phyloP scores from a whole-genome alignment of 1,140 invertebrate species.

The Anastrepha obliqua region DNA sequence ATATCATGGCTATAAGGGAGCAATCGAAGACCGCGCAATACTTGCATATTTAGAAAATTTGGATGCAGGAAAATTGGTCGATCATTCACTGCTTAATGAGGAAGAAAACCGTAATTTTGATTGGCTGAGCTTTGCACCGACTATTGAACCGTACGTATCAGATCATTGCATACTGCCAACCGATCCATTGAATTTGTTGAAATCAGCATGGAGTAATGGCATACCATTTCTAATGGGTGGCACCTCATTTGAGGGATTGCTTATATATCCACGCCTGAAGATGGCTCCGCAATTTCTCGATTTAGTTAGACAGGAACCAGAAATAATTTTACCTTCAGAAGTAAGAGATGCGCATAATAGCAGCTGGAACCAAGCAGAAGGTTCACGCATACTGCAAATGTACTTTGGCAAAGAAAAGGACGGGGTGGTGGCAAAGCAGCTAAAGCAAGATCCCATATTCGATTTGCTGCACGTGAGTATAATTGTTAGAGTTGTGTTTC shows the following conservation, averaged over 20 bases:
- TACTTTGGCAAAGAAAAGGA: slow-evolving; percentile 63
- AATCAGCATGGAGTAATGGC: slow-evolving; percentile 68
- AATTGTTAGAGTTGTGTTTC: background rate
- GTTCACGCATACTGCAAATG: slow-evolving; percentile 59
- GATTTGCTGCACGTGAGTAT: slow-evolving; percentile 67
- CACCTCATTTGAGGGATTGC: slow-evolving; percentile 69
- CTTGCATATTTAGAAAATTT: slow-evolving; percentile 67
- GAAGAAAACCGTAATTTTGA: slow-evolving; percentile 62
- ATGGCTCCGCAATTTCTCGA: slow-evolving; percentile 61
- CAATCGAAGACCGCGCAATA: slow-evolving; percentile 63
- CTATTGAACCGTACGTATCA: slow-evolving; percentile 69
- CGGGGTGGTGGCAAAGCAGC: slow-evolving; percentile 29
- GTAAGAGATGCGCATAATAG: slow-evolving; percentile 58
- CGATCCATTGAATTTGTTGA: slow-evolving; percentile 66
- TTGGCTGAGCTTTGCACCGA: slow-evolving; percentile 67
- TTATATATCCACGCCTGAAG: slow-evolving; percentile 66
- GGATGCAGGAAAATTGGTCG: slow-evolving; percentile 51
- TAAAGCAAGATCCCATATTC: slow-evolving; percentile 58
- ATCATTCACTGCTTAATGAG: slow-evolving; percentile 55
- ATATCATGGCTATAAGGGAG: slow-evolving; percentile 60
- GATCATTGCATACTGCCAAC: slow-evolving; percentile 67
- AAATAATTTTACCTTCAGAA: slow-evolving; percentile 61
- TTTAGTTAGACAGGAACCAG: slow-evolving; percentile 59
- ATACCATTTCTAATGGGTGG: slow-evolving; percentile 73
- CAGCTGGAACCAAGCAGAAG: slow-evolving; percentile 58